Evolutionary conservation across 2,113 vertebrate species (phyloP), one percentile per base, ranked within the genome.

Genomic region (Alectura lathami): DNA sequence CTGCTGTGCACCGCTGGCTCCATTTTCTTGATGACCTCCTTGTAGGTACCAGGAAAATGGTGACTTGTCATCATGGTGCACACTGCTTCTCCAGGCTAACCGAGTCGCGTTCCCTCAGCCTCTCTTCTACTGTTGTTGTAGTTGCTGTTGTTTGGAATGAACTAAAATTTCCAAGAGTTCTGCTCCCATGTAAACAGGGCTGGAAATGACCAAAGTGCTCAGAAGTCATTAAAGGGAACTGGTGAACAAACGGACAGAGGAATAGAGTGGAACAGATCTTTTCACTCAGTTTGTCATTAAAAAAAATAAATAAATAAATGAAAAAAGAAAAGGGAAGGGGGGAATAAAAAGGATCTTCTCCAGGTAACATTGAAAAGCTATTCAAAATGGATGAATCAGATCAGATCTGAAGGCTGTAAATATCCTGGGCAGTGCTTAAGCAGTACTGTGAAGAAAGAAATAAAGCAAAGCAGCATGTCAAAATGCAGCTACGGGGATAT

Each of bases 371-470:
- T 53, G 29, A 38, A 89, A 79, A 23, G 38, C 63, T 91, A 16
- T 89, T 92, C 59, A 89, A 83, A 88, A 83, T 0, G 5, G 34
- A 79, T 95, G 66, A 92, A 95, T 83, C 56, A 84, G 63, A 91
- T 59, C 34, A 76, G 70, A 94, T 66, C 67, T 76, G 82, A 95
- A 85, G 59, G 23, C 69, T 94, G 82, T 85, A 89, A 89, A 95
- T 92, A 95, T 84, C 92, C 89, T 92, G 78, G 56, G 70, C 72
- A 85, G 78, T 86, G 75, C 72, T 91, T 88, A 79, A 89, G 63
- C 81, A 77, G 34, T 34, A 36, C 70, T 9, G 16, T 36, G 50
- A 56, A 85, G 50, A 79, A 42, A 89, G 79, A 92, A 94, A 93
- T 68, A 68, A 91, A 93, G 81, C 40, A 87, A 91, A 93, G 56